A percentile compares a stretch with the other conserved stretches of the same genome.
Evolutionary conservation across 2,888 invertebrate species (phyloP).

Genomic region (Tanytarsus gracilentus): DNA sequence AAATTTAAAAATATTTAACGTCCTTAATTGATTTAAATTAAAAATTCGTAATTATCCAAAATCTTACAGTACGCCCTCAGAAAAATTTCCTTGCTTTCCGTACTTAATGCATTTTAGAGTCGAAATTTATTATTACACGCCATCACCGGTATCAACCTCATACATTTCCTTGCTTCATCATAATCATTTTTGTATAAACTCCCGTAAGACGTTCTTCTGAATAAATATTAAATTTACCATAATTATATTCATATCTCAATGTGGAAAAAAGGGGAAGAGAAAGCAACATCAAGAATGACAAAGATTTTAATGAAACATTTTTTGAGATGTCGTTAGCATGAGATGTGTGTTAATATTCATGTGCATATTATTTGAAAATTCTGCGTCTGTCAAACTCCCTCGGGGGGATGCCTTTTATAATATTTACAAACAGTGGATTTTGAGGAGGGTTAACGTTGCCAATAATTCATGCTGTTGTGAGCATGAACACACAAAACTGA

Average conservation of each 20-base stretch:
- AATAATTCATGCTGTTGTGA: constrained; percentile 15
- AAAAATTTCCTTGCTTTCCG: no score
- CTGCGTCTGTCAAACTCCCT: neutral
- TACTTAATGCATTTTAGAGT: constrained; percentile 17
- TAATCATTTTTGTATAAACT: no score
- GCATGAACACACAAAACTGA: neutral
- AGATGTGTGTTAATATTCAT: constrained; percentile 14
- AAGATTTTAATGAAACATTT: neutral
- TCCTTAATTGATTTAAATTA: no score
- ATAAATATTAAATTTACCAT: constrained; percentile 3
- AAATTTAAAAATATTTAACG: no score
- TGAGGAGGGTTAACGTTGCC: no score
- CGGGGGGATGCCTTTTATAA: no score
- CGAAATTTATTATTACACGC: neutral
- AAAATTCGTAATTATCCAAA: neutral
- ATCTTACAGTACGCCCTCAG: neutral
- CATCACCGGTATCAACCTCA: no score
- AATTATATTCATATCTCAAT: neutral
- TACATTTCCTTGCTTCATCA: no score
- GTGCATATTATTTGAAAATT: neutral
- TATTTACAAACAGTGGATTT: no score
- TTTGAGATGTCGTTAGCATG: neutral
- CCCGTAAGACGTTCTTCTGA: no score
- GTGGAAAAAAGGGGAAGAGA: neutral
- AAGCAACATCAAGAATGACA: neutral